Base-by-base conservation (phyloP, 2,113 vertebrate genomes). In the Poeciliopsis prolifica region DNA sequence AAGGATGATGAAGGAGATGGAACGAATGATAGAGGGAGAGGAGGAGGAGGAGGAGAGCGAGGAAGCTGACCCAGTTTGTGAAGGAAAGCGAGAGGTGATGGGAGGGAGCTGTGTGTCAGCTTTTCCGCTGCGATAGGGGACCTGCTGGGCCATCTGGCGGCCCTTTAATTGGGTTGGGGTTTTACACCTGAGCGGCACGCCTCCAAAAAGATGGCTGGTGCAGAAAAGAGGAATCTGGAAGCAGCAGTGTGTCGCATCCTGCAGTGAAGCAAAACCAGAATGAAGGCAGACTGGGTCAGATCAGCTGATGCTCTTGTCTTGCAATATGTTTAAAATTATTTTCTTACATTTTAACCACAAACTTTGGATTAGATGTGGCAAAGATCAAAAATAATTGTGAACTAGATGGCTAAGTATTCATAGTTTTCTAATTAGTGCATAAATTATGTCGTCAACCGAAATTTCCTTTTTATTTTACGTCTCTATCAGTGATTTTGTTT, bases 111-210 rank as follows among this genome's bases (percentile, higher is more conserved):
- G 75, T 74, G 82, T 74, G 84, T 80, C 87, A 81, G 83, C 69
- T 58, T 81, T 64, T 30, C 74, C 72, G 61, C 83, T 82, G 89
- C 73, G 90, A 84, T 86, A 80, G 86, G 89, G 87, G 76, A 80
- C 92, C 74, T 80, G 87, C 92, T 92, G 92, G 85, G 85, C 94
- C 93, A 94, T 94, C 94, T 95, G 92, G 85, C 72, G 37, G 84
- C 75, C 65, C 86, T 87, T 87, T 93, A 95, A 95, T 94, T 94
- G 91, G 94, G 88, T 91, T 92, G 91, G 86, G 90, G 82, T 91
- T 93, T 93, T 91, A 94, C 92, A 92, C 91, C 85, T 92, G 90
- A 85, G 80, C 81, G 75, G 74, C 78, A 81, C 82, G 85, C 86
- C 86, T 78, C 80, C 61, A 67, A 75, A 74, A 75, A 79, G 83